These are phyloP conservation scores for Anthrax anthrax DNA, from an alignment of 2,888 invertebrate genomes.

Conservation along the genomic window DNA sequence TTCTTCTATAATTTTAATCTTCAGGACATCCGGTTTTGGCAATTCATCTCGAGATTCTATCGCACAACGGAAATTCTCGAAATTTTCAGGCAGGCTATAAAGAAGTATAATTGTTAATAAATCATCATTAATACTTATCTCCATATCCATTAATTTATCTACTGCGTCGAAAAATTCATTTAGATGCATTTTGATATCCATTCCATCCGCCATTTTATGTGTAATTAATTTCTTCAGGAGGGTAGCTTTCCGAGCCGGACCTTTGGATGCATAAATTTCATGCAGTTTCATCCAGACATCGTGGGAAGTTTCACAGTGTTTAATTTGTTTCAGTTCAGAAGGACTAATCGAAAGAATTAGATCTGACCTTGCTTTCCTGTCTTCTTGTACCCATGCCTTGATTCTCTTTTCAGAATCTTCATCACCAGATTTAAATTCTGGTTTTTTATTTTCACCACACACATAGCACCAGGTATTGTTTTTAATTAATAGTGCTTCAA, in stretches of 20 bases:
- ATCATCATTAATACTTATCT: constrained; percentile 6
- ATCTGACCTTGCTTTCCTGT: constrained; percentile 5
- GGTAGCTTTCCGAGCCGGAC: constrained; percentile 7
- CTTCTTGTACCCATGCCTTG: too few species aligned
- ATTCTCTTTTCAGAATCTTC: not conserved
- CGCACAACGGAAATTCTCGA: constrained; percentile 3
- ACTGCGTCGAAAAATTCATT: constrained; percentile 7
- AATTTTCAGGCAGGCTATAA: constrained; percentile 5
- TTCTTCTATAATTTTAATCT: constrained; percentile 4
- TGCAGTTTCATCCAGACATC: constrained; percentile 6
- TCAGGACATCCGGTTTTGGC: constrained; percentile 4
- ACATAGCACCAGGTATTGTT: too few species aligned
- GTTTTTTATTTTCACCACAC: too few species aligned
- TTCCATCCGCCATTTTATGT: constrained; percentile 4
- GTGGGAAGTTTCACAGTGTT: constrained; percentile 4
- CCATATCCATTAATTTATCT: constrained; percentile 6
- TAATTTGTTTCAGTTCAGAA: constrained; percentile 6
- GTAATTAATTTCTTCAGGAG: constrained; percentile 5
- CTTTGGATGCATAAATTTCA: constrained; percentile 7
- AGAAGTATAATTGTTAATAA: constrained; percentile 6
- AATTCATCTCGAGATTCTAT: constrained; percentile 4
- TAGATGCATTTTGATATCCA: constrained; percentile 2
- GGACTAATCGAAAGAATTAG: constrained; percentile 9
- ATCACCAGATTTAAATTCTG: not conserved
- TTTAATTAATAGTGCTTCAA: too few species aligned